phyloP scores from a whole-genome alignment of 2,113 vertebrate genomes.

The Myotis davidii region DNA sequence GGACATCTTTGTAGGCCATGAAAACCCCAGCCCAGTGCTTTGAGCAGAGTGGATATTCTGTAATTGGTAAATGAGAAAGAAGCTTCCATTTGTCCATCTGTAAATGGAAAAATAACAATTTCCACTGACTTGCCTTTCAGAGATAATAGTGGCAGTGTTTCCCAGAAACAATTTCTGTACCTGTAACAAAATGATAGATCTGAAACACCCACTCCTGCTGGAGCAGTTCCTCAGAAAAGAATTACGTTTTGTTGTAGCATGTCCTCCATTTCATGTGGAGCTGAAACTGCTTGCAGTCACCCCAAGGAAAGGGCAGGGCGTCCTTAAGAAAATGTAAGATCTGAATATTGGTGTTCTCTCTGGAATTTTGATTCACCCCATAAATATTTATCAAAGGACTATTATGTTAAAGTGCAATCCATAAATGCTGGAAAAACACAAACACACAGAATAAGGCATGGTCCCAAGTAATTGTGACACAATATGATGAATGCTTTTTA shows the following conservation, averaged over 20 bases:
- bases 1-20: conserved; percentile 2
- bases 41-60: conserved; percentile 32
- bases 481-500: conserved; percentile 42
- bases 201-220: conserved; percentile 50
- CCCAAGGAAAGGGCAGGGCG: not conserved
- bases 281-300: not conserved
- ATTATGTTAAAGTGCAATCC: conserved; percentile 5
- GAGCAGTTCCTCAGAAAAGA: conserved; percentile 50
- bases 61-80: conserved; percentile 73
- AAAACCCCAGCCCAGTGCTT: conserved; percentile 54
- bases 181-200: conserved; percentile 68
- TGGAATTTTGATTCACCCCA: conserved; percentile 40
- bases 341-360: not conserved
- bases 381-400: conserved; percentile 31
- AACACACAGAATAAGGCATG: not conserved
- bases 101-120: conserved; percentile 76
- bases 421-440: not conserved
- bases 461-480: conserved; percentile 10
- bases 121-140: conserved; percentile 67
- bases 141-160: conserved; percentile 69
- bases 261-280: not conserved
- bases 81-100: conserved; percentile 65
- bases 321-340: conserved; percentile 36
- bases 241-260: not conserved
- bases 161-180: conserved; percentile 68